Percentiles rank a stretch among this genome's conserved stretches.
These are phyloP conservation scores for Andricus quercusramuli DNA, from an alignment of 2,888 invertebrate species.

Conservation along the genomic window DNA sequence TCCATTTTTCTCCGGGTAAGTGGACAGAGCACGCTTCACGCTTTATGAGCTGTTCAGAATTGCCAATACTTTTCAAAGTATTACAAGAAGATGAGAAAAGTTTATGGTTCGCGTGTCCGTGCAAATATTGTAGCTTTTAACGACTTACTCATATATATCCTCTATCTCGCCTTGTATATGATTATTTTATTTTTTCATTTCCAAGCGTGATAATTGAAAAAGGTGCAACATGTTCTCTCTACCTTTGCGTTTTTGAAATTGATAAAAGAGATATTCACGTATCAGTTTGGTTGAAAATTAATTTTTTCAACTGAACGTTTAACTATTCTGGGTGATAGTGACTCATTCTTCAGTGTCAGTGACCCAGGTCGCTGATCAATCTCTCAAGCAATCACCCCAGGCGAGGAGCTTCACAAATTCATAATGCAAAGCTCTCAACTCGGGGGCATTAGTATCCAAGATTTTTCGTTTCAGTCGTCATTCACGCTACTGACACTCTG, in stretches of 20 bases:
- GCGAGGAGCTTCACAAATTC: too few species aligned
- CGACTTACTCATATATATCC: neutral
- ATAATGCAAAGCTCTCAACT: too few species aligned
- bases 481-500: too few species aligned
- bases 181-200: neutral
- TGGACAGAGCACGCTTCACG: neutral
- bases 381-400: too few species aligned
- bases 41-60: neutral
- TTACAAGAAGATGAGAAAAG: neutral
- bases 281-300: too few species aligned
- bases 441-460: too few species aligned
- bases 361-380: too few species aligned
- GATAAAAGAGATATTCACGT: too few species aligned
- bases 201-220: neutral
- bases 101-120: neutral
- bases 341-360: too few species aligned
- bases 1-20: neutral
- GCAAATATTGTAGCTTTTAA: slow-evolving; percentile 7
- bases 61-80: neutral
- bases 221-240: neutral
- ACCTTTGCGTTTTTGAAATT: neutral
- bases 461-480: too few species aligned
- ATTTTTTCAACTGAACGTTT: too few species aligned
- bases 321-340: too few species aligned
- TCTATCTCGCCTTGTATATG: neutral